Conservation (phyloP, 2,888 invertebrate genomes). For the Pammene aurita region DNA sequence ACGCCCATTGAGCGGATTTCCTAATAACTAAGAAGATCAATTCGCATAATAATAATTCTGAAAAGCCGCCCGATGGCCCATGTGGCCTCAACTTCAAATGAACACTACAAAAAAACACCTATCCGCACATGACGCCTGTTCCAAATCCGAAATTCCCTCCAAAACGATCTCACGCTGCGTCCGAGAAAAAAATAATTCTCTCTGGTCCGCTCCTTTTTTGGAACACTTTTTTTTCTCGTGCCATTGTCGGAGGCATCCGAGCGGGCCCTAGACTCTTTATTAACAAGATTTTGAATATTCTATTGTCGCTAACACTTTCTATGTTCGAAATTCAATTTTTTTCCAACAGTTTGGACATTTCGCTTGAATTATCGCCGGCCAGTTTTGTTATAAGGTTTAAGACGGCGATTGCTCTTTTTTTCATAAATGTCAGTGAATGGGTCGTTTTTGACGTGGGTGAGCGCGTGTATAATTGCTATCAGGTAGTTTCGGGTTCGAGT, state of each 20-base stretch:
- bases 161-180: conserved; percentile 81
- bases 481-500: conserved; percentile 76
- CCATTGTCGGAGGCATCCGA: conserved; percentile 58
- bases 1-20: conserved; percentile 65
- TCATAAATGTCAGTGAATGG: conserved; percentile 74
- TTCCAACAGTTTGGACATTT: conserved; percentile 80
- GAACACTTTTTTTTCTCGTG: conserved; percentile 65
- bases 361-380: conserved; percentile 82
- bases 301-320: conserved; percentile 83
- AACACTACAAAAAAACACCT: conserved; percentile 53
- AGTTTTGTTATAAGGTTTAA: conserved; percentile 81
- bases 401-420: conserved; percentile 70
- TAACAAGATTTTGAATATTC: conserved; percentile 83
- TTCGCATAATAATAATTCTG: conserved; percentile 64
- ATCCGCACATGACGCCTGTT: conserved; percentile 61
- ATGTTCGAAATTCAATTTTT: conserved; percentile 73
- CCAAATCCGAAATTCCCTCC: conserved; percentile 78
- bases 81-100: conserved; percentile 56
- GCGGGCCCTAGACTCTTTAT: conserved; percentile 73
- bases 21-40: conserved; percentile 59
- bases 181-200: conserved; percentile 64
- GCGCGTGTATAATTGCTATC: conserved; percentile 81
- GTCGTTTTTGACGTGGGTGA: conserved; percentile 79
- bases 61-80: conserved; percentile 57
- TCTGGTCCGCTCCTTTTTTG: conserved; percentile 67